Base-by-base conservation (phyloP, 2,888 invertebrate genomes). In the Tiliacea citrago region DNA sequence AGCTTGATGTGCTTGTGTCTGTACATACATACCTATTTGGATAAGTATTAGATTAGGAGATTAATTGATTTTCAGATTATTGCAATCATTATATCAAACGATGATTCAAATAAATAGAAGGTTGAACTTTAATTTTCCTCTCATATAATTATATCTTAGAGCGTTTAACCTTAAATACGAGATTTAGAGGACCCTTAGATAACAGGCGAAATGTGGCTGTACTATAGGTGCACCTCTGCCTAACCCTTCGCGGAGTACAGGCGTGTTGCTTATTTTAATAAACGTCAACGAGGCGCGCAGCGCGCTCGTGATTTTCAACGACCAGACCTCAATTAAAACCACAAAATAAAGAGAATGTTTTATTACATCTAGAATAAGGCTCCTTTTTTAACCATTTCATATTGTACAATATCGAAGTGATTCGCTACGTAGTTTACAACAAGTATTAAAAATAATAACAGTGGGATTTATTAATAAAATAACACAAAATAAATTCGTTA, bases 401-500 rank as follows among this genome's bases (percentile, higher is more conserved):
- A 88, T 81, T 86, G 80, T 90, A 90, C 87, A 90, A 88, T 89
- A 91, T 87, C 83, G 86, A 90, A 89, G 90, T 87, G 88, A 82
- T 86, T 85, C 88, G 81, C 79, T 88, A 88, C 84, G 84, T 88
- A 88, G 83, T 87, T 88, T 88, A 86, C 87, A 88, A 89, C 86
- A 90, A 88, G 88, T 89, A 88, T 88, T 89, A 88, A 84, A 86
- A 89, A 87, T 88, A 89, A 90, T 90, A 92, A 93, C 91, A 92
- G 86, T 89, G 88, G 87, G 88, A 81, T 90, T 90, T 89, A 87
- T 88, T 87, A 84, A 84, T 86, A 89, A 90, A 90, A 88, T 86
- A 94, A 93, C 92, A 94, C 88, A 93, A 95, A 94, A 94, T 95
- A 96, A 96, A 96, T 96, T 96, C 96, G 95, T 93, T 95, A 93